Base-by-base conservation (phyloP, 2,113 vertebrate species). In the Gallinago media region DNA sequence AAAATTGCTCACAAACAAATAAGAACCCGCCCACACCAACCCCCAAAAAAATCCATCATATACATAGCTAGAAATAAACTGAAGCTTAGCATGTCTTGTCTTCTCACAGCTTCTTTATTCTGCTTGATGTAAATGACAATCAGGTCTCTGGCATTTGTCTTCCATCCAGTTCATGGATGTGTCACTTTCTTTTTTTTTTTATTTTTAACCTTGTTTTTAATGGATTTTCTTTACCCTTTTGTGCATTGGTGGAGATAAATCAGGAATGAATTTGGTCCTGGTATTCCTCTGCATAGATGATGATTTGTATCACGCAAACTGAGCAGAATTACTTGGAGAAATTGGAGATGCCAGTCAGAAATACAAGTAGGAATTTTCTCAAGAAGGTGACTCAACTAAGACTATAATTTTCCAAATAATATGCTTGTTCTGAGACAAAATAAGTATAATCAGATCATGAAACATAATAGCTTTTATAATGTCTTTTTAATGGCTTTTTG, bases 311-410 rank as follows among this genome's bases (percentile, higher is more conserved):
- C 47, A 81, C 47, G 59, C 27, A 92, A 90, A 93, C 79, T 74
- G 68, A 89, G 78, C 20, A 93, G 93, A 92, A 94, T 77, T 52
- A 74, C 27, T 79, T 56, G n/a, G 17, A 93, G 62, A 95, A 96
- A 93, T n/a, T 88, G 15, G 50, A 38, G 21, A 61, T 81, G 59
- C 9, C 75, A 74, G 42, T 90, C 56, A 90, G 55, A 72, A 92
- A 74, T 80, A 85, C 80, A 92, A 96, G 70, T 86, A 90, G 7
- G 58, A 67, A 86, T 77, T 90, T 82, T 86, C 61, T 88, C 20
- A 74, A 68, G 82, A 84, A 71, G 71, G 50, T 81, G 40, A 77
- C 40, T 84, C 38, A 40, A 63, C 75, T 74, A 80, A 78, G 52
- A 63, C 83, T 90, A 8, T 88, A 88, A 94, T 96, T 95, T 95